Evolutionary conservation across 2,113 vertebrate genomes (phyloP), one percentile per base, ranked within the genome.

Genomic region (Pseudopodoces humilis): DNA sequence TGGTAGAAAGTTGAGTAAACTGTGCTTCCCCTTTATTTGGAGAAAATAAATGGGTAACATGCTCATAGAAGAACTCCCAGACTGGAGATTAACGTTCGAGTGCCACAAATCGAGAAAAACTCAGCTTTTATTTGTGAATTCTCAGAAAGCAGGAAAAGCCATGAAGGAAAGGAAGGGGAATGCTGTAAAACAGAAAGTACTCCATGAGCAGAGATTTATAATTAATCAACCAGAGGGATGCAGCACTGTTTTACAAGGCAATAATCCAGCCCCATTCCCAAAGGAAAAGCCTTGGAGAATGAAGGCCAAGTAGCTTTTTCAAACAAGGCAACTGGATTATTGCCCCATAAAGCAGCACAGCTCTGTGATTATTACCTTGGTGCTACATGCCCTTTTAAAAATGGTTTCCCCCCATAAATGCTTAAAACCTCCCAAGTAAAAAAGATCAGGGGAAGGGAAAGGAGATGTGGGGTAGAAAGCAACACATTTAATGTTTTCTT

Each of bases 241-340:
- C 58, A 71, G 80, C 76, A 17, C 68, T 94, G 72, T 82, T 96
- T 95, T 96, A 94, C 94, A 96, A 96, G 96, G 95, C 95, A 96
- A 94, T 95, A 96, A 96, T 92, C 93, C 91, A 88, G 78, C 35
- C 50, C 74, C 64, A 67, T 76, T 96, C 92, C 94, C 93, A 31
- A 52, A 80, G 88, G 96, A 58, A 96, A 91, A 85, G 65, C 53
- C 52, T 52, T 41, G 81, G 55, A 94, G 86, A 86, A 91, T 47
- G 88, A 96, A 94, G 84, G 94, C 95, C n/a, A 23, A 94, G 95
- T 14, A 94, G 96, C 85, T 96, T 97, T 94, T 91, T 96, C 95
- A 92, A 96, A 94, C 91, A 94, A 94, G 90, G 83, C 95, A 94
- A 94, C 67, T 63, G 89, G 92, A 95, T 96, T 96, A 96, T 95